Base-by-base conservation (phyloP, 2,113 vertebrate genomes). In the Larimichthys crocea region DNA sequence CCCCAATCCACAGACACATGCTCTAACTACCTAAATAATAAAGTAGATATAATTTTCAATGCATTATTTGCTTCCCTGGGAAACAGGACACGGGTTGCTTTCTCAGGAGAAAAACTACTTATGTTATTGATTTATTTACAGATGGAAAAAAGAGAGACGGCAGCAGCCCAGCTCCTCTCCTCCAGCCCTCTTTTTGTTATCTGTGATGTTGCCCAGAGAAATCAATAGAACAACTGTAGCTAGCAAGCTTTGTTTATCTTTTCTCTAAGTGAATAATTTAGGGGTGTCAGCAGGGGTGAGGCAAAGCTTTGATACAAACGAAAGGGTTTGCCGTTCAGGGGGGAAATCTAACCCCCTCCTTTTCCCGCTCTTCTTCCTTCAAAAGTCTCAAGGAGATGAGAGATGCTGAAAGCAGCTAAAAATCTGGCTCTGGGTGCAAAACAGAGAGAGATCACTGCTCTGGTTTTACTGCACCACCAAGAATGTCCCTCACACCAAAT, bases 221-320 rank as follows among this genome's bases (percentile, higher is more conserved):
- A 93, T 93, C 92, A 79, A 93, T 93, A 87, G 60, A 89, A 89
- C 92, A 90, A 88, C 88, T 91, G 90, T 91, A 89, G 88, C 83
- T 74, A 64, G 86, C 84, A 17, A 84, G 88, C 85, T 87, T 85
- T 90, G 90, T 92, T 92, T 92, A 90, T 90, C 85, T 90, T 90
- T 87, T 64, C 76, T 90, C 82, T 91, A 84, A 93, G 86, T 92
- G 92, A 92, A 93, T 91, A 90, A 91, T 92, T 90, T 84, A 91
- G 74, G 83, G 88, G 68, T 87, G 86, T 84, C 86, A 82, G 88
- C 68, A 49, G 86, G 87, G 57, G 88, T 64, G 82, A 86, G 73
- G 86, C 80, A 15, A 80, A 72, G 86, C 90, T 91, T 89, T 91
- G 90, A 91, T 85, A 84, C 78, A 76, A 85, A 71, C 60, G 14